These are phyloP conservation scores for Limnephilus auricula DNA, from an alignment of 2,888 invertebrate genomes.

Conservation along the genomic window DNA sequence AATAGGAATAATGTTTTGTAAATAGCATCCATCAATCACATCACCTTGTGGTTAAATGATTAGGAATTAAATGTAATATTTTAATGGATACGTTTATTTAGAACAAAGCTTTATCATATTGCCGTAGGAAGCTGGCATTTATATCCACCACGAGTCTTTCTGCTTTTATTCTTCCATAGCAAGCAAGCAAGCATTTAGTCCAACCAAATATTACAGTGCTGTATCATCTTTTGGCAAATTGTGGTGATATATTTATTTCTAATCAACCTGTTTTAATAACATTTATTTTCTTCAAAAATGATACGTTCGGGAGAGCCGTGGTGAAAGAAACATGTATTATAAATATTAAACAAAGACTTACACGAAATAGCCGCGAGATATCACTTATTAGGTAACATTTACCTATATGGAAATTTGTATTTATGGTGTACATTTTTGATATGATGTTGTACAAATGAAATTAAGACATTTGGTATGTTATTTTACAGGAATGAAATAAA, in stretches of 20 bases:
- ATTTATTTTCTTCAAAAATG: slow-evolving; percentile 51
- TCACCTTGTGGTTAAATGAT: slow-evolving; percentile 69
- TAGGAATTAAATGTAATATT: slow-evolving; percentile 70
- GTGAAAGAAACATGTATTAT: slow-evolving; percentile 58
- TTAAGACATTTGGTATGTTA: slow-evolving; percentile 80
- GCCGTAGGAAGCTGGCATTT: slow-evolving; percentile 56
- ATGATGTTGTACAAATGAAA: slow-evolving; percentile 80
- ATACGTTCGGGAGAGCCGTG: slow-evolving; percentile 52
- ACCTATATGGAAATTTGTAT: slow-evolving; percentile 78
- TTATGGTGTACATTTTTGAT: slow-evolving; percentile 79
- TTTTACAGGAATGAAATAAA: slow-evolving; percentile 81
- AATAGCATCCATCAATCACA: slow-evolving; percentile 42
- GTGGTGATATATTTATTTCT: slow-evolving; percentile 58
- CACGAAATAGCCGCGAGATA: slow-evolving; percentile 65
- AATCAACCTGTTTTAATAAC: slow-evolving; percentile 55
- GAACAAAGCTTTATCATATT: slow-evolving; percentile 63
- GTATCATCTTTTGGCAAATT: slow-evolving; percentile 9
- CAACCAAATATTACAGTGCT: neutral
- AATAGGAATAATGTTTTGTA: slow-evolving; percentile 59
- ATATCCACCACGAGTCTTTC: slow-evolving; percentile 44
- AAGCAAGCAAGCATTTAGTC: slow-evolving; percentile 9
- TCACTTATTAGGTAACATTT: slow-evolving; percentile 76
- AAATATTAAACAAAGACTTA: slow-evolving; percentile 65
- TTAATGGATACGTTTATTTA: slow-evolving; percentile 66
- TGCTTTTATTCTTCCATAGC: slow-evolving; percentile 25